Percentiles rank a stretch among this genome's conserved stretches.
phyloP scores from a whole-genome alignment of 2,888 invertebrate genomes.

The Ariolimax columbianus region DNA sequence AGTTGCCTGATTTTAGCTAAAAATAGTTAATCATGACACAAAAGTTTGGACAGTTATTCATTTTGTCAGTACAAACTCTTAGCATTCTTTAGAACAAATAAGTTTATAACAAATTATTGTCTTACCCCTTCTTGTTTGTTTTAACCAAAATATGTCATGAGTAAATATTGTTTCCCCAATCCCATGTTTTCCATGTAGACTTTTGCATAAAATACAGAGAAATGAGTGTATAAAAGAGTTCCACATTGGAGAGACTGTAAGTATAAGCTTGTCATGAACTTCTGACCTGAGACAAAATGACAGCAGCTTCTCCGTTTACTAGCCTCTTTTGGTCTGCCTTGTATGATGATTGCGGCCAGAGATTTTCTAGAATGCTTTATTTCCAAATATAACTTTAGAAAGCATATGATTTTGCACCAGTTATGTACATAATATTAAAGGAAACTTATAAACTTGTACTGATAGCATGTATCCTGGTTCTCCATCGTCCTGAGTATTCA shows the following conservation, averaged over 20 bases:
- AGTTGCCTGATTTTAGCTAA: too few species aligned
- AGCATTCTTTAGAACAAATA: too few species aligned
- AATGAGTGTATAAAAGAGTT: constrained; percentile 43
- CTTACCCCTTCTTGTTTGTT: background rate
- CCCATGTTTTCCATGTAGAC: constrained; percentile 83
- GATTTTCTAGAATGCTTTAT: background rate
- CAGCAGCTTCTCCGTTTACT: background rate
- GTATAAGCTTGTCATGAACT: constrained; percentile 27
- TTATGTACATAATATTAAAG: background rate
- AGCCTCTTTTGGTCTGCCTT: background rate
- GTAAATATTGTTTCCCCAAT: background rate
- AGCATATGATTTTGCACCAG: background rate
- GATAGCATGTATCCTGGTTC: too few species aligned
- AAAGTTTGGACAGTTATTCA: too few species aligned
- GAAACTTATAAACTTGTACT: too few species aligned
- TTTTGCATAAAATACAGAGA: constrained; percentile 36
- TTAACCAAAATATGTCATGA: background rate
- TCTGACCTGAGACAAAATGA: background rate
- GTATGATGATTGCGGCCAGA: background rate
- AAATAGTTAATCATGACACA: too few species aligned
- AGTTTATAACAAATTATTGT: too few species aligned
- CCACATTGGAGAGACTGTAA: constrained; percentile 39
- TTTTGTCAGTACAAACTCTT: too few species aligned
- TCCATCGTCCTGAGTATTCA: too few species aligned
- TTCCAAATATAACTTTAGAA: background rate